Base-by-base conservation (phyloP, 2,888 invertebrate species). In the Xanthorhoe designata region DNA sequence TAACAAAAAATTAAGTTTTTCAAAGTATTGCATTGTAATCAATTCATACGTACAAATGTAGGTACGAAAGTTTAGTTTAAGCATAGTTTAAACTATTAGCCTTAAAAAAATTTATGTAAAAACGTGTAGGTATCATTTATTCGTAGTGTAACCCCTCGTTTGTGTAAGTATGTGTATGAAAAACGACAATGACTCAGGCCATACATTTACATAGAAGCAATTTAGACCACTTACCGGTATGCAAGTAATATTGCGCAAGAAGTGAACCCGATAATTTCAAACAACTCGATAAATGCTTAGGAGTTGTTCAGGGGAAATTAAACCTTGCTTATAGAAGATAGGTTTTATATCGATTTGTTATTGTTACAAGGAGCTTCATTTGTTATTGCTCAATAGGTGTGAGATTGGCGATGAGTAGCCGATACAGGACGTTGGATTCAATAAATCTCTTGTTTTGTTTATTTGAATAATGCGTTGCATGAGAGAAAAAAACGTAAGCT, bases 341-440 rank as follows among this genome's bases (percentile, higher is more conserved):
- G 64, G 70, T 58, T 72, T 79, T 77, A 59, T 70, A 54, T 70
- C 75, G 76, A 13, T 52, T 35, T 42, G 64, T 67, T 72, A 73
- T 73, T 59, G 73, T 70, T 63, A 19, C 62, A 75, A 66, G 71
- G 70, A 74, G 66, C 67, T 66, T 9, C 65, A 71, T 80, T 80
- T 84, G 80, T 80, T 82, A 82, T 82, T 85, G 83, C 77, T 82
- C 83, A 84, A 84, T 85, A 82, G 79, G 84, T 85, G 84, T 87
- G 85, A 88, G 88, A 87, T 87, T 82, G 81, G 77, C 85, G 82
- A 86, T 82, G 80, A 77, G 76, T 72, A 70, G 72, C 75, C 77
- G 83, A 86, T 85, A 82, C 79, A 78, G 78, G 72, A 74, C 72
- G 70, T 67, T 67, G 68, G 71, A 80, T 83, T 83, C 80, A 82